phyloP scores from a whole-genome alignment of 2,797 vertebrate genomes.

The Propithecus deckenii region DNA sequence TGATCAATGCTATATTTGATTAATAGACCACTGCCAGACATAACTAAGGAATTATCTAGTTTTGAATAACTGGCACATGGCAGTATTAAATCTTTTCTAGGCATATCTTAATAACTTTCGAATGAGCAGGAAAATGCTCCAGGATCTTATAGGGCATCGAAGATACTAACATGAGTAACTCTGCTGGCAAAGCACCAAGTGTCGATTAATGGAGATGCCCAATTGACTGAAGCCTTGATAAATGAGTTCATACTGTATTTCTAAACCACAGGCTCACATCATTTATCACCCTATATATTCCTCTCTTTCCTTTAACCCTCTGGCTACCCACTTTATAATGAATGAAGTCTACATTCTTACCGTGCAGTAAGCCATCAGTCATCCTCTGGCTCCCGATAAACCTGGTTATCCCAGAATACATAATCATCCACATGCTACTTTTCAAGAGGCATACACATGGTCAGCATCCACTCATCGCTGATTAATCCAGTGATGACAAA shows the following conservation, averaged over 20 bases:
- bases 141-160: background rate
- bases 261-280: background rate
- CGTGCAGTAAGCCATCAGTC: background rate
- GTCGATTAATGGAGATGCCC: background rate
- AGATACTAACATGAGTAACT: background rate
- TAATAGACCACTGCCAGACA: background rate
- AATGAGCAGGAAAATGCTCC: conserved; percentile 1
- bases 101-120: background rate
- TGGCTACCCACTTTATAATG: background rate
- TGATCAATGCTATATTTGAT: background rate
- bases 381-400: background rate
- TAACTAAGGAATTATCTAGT: background rate
- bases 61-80: background rate
- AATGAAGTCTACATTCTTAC: background rate
- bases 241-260: background rate
- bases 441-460: background rate
- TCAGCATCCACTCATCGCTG: background rate
- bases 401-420: background rate
- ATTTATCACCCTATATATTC: background rate
- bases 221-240: background rate
- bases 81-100: conserved; percentile 6
- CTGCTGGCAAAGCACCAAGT: background rate
- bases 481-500: background rate
- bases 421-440: background rate
- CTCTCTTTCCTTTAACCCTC: background rate